phyloP scores from a whole-genome alignment of 2,113 vertebrate genomes.

The Anguilla japonica region DNA sequence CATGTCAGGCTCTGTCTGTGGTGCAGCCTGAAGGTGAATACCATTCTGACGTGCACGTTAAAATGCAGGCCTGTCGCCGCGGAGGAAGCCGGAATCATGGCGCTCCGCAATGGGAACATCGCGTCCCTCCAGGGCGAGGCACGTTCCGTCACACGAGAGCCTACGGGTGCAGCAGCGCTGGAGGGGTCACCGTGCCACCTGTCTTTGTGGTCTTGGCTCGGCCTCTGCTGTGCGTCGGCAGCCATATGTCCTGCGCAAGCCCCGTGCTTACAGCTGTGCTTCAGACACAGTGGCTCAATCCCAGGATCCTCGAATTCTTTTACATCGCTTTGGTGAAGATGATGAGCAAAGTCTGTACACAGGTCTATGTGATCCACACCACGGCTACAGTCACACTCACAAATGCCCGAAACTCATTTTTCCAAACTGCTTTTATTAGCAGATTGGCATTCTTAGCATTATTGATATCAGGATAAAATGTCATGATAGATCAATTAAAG shows the following conservation, averaged over 20 bases:
- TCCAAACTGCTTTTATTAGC: too few relatives aligned
- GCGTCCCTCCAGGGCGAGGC: conserved; percentile 2
- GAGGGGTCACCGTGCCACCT: conserved; percentile 29
- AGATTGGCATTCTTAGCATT: too few relatives aligned
- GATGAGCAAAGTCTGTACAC: background rate
- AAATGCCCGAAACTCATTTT: too few relatives aligned
- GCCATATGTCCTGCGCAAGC: conserved; percentile 61
- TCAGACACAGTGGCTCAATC: conserved; percentile 11
- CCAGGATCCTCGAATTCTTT: background rate
- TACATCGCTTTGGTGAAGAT: background rate
- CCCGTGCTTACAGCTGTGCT: conserved; percentile 31
- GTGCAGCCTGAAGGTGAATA: conserved; percentile 35
- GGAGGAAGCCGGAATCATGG: too few relatives aligned
- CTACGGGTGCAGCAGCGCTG: background rate
- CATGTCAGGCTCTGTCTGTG: conserved; percentile 46
- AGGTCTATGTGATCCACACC: background rate
- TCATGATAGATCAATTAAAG: too few relatives aligned
- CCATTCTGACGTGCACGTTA: background rate
- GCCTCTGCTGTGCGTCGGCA: conserved; percentile 61
- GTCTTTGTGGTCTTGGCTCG: conserved; percentile 21
- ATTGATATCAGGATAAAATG: too few relatives aligned
- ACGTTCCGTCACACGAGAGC: conserved; percentile 5
- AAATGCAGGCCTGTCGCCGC: background rate
- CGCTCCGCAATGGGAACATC: background rate
- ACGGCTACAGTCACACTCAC: too few relatives aligned